Conservation (phyloP, 2,888 invertebrate genomes). For the Eupithecia insigniata region DNA sequence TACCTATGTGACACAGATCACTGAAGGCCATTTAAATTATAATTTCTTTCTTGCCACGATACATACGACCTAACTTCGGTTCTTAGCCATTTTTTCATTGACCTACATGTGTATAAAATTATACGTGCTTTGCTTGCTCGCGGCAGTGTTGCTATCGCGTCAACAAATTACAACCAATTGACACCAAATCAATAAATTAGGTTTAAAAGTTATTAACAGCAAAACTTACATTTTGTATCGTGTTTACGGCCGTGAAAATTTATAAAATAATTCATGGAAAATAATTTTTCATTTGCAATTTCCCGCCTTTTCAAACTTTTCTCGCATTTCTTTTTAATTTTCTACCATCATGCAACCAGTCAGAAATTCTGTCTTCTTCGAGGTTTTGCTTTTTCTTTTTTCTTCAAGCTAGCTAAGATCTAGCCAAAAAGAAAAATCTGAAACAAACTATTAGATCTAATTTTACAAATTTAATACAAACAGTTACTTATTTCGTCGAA, state of each 20-base stretch:
- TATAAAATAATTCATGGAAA: constrained; percentile 9
- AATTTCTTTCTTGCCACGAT: constrained; percentile 82
- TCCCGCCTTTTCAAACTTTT: constrained; percentile 41
- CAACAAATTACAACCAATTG: constrained; percentile 38
- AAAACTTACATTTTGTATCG: constrained; percentile 51
- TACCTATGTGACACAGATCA: constrained; percentile 83
- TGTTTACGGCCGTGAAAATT: constrained; percentile 18
- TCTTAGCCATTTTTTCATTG: constrained; percentile 84
- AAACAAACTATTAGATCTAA: not conserved
- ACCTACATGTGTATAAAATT: constrained; percentile 83
- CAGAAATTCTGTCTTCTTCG: not conserved
- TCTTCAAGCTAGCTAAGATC: not conserved
- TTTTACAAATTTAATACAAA: not conserved
- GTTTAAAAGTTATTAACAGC: constrained; percentile 10
- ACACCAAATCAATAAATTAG: not conserved
- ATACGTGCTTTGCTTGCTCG: constrained; percentile 72
- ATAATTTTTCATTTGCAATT: constrained; percentile 39
- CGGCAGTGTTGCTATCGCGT: constrained; percentile 73
- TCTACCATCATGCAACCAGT: constrained; percentile 22
- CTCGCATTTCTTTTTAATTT: constrained; percentile 23
- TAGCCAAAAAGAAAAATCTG: not conserved
- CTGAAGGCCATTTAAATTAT: constrained; percentile 85
- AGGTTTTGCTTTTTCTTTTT: not conserved
- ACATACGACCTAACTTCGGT: constrained; percentile 76
- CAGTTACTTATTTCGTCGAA: not conserved